Evolutionary conservation across 2,888 invertebrate genomes (phyloP), one percentile per base, ranked within the genome.

Genomic region (Drosophila percnosoma): DNA sequence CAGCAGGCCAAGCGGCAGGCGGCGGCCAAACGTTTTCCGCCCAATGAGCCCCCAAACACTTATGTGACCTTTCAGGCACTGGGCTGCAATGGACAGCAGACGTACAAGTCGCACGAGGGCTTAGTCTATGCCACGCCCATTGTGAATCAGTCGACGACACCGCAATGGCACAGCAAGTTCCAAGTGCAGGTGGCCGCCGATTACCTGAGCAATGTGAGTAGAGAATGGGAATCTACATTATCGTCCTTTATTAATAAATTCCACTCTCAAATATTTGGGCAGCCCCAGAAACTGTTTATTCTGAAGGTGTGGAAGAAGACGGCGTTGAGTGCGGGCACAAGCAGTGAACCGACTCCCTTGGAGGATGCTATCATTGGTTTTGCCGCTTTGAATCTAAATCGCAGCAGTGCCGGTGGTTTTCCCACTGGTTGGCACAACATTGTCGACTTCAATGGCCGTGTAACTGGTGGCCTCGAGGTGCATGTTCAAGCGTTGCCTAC

Each of bases 341-440:
- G 36, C 53, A 77, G 69, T 8, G 78, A 91, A 73, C 94, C 95
- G 3, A 94, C 94, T 71, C 93, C 94, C 36, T 93, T 94, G 68
- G 94, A 94, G 67, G 95, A 95, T 89, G 92, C 94, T 10, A 94
- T 95, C 0, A 92, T 95, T 61, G 95, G 95, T 6, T 95, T 95
- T 90, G 94, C 95, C 15, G 94, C 95, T 48, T 91, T 95, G 31
- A 95, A 95, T 92, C 91, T 95, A 48, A 81, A 93, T 27, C 94
- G 94, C 6, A 93, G 94, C 75, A 93, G 94, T n/a, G 38, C 31
- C 5, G 74, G 63, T 21, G 61, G 64, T 13, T 93, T 93, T 38
- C 93, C 95, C 57, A 94, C 94, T 55, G 95, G 95, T n/a, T 95
- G 95, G 94, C 95, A 94, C 83, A 95, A 95, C 87, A 94, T 95